Percentiles rank a stretch among this genome's conserved stretches.
These are phyloP conservation scores for Pristionchus japonicus DNA, from an alignment of 2,888 invertebrate species.

Conservation along the genomic window DNA sequence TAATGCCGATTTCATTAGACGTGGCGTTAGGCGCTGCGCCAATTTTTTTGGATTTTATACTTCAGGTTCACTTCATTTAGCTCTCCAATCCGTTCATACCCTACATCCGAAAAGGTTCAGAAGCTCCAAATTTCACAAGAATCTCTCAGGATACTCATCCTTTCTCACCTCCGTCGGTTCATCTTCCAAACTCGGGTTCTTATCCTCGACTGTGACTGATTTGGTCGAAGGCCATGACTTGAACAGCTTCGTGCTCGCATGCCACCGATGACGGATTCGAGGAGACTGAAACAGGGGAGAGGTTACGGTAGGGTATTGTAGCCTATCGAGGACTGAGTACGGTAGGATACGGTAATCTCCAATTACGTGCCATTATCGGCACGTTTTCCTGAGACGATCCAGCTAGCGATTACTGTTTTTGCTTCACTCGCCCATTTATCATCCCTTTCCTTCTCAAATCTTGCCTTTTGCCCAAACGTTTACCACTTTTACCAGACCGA, in stretches of 20 bases:
- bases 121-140: too few relatives aligned
- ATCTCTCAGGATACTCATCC: background rate
- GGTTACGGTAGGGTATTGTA: background rate
- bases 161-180: background rate
- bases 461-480: background rate
- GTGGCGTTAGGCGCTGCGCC: background rate
- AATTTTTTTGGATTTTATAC: too few relatives aligned
- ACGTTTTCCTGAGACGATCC: background rate
- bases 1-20: background rate
- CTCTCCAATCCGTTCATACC: too few relatives aligned
- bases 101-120: too few relatives aligned
- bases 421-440: background rate
- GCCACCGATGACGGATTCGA: constrained; percentile 37
- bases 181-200: constrained; percentile 11
- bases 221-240: constrained; percentile 28
- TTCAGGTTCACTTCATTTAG: too few relatives aligned
- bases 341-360: background rate
- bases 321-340: background rate
- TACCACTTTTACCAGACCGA: background rate
- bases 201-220: constrained; percentile 24
- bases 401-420: background rate
- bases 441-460: background rate
- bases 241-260: constrained; percentile 35
- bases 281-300: constrained; percentile 37
- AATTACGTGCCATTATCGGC: too few relatives aligned